These are phyloP conservation scores for Hypomecis punctinalis DNA, from an alignment of 2,888 invertebrate genomes.

Conservation along the genomic window DNA sequence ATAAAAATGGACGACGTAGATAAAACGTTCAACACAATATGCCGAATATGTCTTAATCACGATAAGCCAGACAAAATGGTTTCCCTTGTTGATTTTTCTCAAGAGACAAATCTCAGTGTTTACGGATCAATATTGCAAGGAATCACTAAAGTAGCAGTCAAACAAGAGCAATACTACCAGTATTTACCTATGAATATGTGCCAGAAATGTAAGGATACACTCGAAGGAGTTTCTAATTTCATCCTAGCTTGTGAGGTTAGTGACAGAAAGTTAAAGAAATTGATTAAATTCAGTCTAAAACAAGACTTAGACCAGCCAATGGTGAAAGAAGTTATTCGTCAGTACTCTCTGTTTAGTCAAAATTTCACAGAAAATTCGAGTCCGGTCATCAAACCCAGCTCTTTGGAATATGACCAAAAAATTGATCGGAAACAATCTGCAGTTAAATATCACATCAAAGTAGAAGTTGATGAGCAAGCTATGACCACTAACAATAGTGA, in stretches of 20 bases:
- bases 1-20: constrained; percentile 56
- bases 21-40: constrained; percentile 62
- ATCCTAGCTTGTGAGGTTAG: constrained; percentile 60
- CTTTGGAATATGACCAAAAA: constrained; percentile 14
- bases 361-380: constrained; percentile 48
- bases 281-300: constrained; percentile 32
- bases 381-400: not conserved
- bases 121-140: constrained; percentile 63
- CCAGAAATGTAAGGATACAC: constrained; percentile 59
- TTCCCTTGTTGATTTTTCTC: constrained; percentile 59
- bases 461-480: constrained; percentile 7
- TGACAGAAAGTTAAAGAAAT: constrained; percentile 52
- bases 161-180: constrained; percentile 59
- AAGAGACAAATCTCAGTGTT: constrained; percentile 57
- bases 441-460: constrained; percentile 8
- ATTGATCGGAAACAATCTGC: constrained; percentile 5
- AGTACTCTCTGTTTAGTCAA: constrained; percentile 56
- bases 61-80: constrained; percentile 58
- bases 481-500: not conserved
- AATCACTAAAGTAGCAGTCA: constrained; percentile 60
- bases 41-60: constrained; percentile 67
- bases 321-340: constrained; percentile 51
- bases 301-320: constrained; percentile 34
- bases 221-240: constrained; percentile 67
- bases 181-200: constrained; percentile 67